A percentile compares a stretch with the other conserved stretches of the same genome.
These are phyloP conservation scores for Abrostola tripartita DNA, from an alignment of 2,888 invertebrate genomes.

Conservation along the genomic window DNA sequence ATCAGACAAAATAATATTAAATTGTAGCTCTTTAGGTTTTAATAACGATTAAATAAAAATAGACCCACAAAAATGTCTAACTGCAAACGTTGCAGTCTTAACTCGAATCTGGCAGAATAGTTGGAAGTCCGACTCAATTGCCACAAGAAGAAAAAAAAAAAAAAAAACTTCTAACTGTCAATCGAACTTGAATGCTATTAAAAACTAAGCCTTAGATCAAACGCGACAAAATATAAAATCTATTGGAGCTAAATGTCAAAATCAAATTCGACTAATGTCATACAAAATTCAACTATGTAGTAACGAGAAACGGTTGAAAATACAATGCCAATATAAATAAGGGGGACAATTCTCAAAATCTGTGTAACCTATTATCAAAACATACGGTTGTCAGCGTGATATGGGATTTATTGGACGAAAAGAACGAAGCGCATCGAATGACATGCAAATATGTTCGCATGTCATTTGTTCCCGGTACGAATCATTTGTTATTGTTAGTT, in stretches of 20 bases:
- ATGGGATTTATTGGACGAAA: conserved; percentile 73
- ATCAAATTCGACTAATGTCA: neutral
- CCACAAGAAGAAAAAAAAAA: too few species aligned
- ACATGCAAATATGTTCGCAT: conserved; percentile 47
- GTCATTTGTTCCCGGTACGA: conserved; percentile 24
- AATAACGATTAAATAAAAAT: too few species aligned
- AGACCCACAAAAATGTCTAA: too few species aligned
- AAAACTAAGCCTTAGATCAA: neutral
- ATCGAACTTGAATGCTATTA: neutral
- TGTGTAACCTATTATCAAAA: conserved; percentile 81
- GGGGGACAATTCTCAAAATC: conserved; percentile 74
- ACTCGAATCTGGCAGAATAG: too few species aligned
- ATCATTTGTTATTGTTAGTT: conserved; percentile 27
- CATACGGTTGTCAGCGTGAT: conserved; percentile 84
- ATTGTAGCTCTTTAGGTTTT: too few species aligned
- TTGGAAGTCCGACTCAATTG: too few species aligned
- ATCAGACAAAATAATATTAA: too few species aligned
- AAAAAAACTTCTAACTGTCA: neutral
- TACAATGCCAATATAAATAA: conserved; percentile 31
- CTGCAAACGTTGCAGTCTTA: too few species aligned
- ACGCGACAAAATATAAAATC: neutral
- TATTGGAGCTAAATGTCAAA: neutral
- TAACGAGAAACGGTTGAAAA: conserved; percentile 24
- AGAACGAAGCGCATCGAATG: conserved; percentile 37
- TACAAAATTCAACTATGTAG: conserved; percentile 45